Conservation (phyloP, 2,797 vertebrate genomes). For the Fistularia tabacaria region DNA sequence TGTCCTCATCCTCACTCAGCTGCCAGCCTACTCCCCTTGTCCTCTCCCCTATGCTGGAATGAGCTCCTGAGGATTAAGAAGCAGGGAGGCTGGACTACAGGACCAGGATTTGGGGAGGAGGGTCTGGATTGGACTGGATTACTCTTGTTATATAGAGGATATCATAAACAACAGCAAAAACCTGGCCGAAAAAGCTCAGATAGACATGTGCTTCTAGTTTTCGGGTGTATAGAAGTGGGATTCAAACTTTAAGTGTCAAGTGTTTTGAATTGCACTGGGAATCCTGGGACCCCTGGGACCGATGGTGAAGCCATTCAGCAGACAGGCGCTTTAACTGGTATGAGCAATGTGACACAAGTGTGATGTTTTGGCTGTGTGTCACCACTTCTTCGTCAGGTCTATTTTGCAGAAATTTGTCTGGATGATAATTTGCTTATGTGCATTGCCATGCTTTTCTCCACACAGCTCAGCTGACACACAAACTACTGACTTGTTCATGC, state of each 20-base stretch:
- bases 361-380: conserved; percentile 44
- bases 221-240: conserved; percentile 1
- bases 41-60: conserved; percentile 28
- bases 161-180: conserved; percentile 2
- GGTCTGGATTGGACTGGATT: conserved; percentile 24
- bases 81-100: conserved; percentile 23
- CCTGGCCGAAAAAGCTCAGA: conserved; percentile 1
- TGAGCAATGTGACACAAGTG: conserved; percentile 38
- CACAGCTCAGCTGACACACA: no score
- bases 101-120: conserved; percentile 43
- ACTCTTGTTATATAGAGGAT: conserved; percentile 7
- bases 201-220: conserved; percentile 4
- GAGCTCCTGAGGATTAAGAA: conserved; percentile 43
- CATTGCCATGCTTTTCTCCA: no score
- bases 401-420: conserved; percentile 5
- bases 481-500: no score
- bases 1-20: conserved; percentile 41
- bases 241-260: neutral
- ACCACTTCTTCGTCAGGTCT: conserved; percentile 29
- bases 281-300: conserved; percentile 6
- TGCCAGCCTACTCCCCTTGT: conserved; percentile 11
- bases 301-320: conserved; percentile 9
- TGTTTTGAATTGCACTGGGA: conserved; percentile 1
- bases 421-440: conserved; percentile 11
- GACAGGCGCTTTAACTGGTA: conserved; percentile 28